These are phyloP conservation scores for Thaleichthys pacificus DNA, from an alignment of 2,797 vertebrate species.

Conservation along the genomic window DNA sequence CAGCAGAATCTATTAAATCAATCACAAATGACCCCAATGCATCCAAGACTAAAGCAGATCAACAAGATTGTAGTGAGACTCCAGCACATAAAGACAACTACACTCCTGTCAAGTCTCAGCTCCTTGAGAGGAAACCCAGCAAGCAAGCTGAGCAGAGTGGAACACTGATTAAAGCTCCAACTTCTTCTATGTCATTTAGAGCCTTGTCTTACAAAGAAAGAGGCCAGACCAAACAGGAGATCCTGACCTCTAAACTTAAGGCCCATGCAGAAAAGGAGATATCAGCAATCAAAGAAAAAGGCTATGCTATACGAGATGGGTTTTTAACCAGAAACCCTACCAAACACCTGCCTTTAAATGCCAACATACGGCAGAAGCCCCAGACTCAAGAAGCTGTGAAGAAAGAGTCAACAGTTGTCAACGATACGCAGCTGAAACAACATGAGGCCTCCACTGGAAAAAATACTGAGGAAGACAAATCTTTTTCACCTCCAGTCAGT, in stretches of 20 bases:
- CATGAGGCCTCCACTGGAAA: conserved; percentile 29
- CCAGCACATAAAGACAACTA: conserved; percentile 39
- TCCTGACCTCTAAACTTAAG: conserved; percentile 79
- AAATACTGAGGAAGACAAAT: conserved; percentile 30
- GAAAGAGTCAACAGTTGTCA: conserved; percentile 36
- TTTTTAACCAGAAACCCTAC: conserved; percentile 58
- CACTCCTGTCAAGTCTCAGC: conserved; percentile 26
- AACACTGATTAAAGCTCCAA: conserved; percentile 46
- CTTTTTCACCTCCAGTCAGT: conserved; percentile 18
- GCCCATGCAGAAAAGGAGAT: conserved; percentile 83
- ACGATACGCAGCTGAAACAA: conserved; percentile 36
- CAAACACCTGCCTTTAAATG: conserved; percentile 46
- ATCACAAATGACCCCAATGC: conserved; percentile 5
- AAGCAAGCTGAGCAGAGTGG: conserved; percentile 40
- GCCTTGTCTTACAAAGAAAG: conserved; percentile 66
- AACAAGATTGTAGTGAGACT: conserved; percentile 17
- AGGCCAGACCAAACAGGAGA: conserved; percentile 77
- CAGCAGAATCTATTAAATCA: conserved; percentile 31
- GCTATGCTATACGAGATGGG: conserved; percentile 64
- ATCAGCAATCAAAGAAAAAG: conserved; percentile 79
- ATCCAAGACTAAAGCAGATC: conserved; percentile 1
- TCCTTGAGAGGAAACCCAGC: conserved; percentile 52
- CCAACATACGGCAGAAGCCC: conserved; percentile 53
- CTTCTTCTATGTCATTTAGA: conserved; percentile 42
- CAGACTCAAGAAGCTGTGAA: conserved; percentile 48